Evolutionary conservation across 1,140 invertebrate genomes (phyloP), one percentile per base, ranked within the genome.

Genomic region (Brachionus koreanus): DNA sequence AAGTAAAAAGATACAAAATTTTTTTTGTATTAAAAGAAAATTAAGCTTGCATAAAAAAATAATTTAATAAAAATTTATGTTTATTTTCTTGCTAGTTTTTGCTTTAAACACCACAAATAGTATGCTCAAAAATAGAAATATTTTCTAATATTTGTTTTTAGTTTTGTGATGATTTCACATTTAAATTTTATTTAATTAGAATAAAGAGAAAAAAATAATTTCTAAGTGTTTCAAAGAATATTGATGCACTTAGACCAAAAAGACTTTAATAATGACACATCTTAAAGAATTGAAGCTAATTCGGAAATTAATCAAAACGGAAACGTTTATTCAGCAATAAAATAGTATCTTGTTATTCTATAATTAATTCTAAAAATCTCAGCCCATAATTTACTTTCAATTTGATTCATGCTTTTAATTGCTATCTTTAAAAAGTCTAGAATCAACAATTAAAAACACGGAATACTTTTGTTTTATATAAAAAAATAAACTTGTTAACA

Each of bases 321-420:
- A 57, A 57, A 57, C 49, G 19, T 57, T 23, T 57, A 57, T 57
- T 57, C 19, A 57, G 19, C 5, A 16, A 29, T 19, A 16, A 23
- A 57, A 57, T 57, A 57, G n/a, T 33, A 33, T 37, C 63, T 65
- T 35, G 63, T 13, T 33, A 65, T 65, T 65, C 63, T 65, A 33
- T 65, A 65, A 65, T 65, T 65, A 65, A 65, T 65, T 33, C 19
- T 57, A 9, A 57, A 57, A 57, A 57, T 57, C 19, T 19, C 9
- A 57, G 49, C 19, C 49, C 49, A 57, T 57, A 57, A 57, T 57
- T 57, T 57, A 57, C n/a, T 19, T 23, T 5, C n/a, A 57, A 23
- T 57, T 16, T 19, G 49, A 46, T 10, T 74, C 69, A 74, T 74
- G 69, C 69, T 46, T 49, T 74, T 74, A 74, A 74, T 74, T 74